Evolutionary conservation across 2,113 vertebrate genomes (phyloP).

Genomic region (Corynorhinus townsendii): DNA sequence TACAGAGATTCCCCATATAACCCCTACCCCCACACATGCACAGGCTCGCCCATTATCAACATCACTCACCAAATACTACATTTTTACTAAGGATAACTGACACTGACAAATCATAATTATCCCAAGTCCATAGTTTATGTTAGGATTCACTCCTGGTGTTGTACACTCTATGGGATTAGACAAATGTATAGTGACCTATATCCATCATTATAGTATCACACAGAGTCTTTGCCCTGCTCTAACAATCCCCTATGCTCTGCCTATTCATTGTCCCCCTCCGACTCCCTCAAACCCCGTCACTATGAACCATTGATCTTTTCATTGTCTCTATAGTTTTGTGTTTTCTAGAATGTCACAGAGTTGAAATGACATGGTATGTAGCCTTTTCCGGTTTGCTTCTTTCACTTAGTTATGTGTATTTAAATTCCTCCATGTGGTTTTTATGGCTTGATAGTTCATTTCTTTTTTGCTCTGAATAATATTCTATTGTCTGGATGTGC

Average conservation of each 20-base stretch:
- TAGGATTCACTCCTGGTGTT: neutral
- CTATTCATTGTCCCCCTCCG: neutral
- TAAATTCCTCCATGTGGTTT: neutral
- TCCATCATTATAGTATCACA: neutral
- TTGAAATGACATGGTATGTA: neutral
- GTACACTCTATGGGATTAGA: neutral
- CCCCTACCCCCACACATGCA: neutral
- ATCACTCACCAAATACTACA: neutral
- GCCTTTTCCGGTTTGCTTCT: neutral
- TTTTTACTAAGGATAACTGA: neutral
- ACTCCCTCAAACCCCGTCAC: fast-evolving
- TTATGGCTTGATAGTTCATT: neutral
- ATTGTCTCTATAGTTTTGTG: neutral
- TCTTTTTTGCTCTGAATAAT: neutral
- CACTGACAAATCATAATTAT: neutral
- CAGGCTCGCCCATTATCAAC: neutral
- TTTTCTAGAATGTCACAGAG: neutral
- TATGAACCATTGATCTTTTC: neutral
- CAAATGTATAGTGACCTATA: neutral
- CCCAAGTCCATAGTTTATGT: neutral
- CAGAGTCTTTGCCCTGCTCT: neutral
- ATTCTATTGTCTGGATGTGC: neutral
- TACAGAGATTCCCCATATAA: neutral
- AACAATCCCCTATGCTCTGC: neutral
- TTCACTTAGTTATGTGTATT: neutral